Evolutionary conservation across 2,797 vertebrate species (phyloP).

Genomic region (Cyclura pinguis): DNA sequence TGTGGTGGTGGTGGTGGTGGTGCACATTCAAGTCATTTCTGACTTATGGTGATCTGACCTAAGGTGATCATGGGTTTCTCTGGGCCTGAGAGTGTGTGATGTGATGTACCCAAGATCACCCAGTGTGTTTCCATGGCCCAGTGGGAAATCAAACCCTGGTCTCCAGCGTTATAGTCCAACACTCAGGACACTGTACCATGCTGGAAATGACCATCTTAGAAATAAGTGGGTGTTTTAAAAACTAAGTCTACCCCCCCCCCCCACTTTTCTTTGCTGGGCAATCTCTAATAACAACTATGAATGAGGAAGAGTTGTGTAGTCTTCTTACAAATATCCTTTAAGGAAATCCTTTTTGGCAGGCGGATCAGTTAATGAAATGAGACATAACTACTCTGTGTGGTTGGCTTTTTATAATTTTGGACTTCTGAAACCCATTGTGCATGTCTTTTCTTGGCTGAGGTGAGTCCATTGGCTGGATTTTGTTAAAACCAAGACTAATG

Average conservation of each 20-base stretch:
- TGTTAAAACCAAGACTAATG: background rate
- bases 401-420: conserved; percentile 14
- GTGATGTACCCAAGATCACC: too few species aligned
- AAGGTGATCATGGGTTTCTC: too few species aligned
- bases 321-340: conserved; percentile 55
- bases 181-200: too few species aligned
- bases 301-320: conserved; percentile 38
- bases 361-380: conserved; percentile 70
- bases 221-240: conserved; percentile 16
- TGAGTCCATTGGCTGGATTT: background rate
- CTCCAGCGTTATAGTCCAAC: too few species aligned
- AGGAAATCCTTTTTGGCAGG: conserved; percentile 67
- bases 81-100: too few species aligned
- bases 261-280: conserved; percentile 5
- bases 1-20: too few species aligned
- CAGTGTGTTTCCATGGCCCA: too few species aligned
- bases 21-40: too few species aligned
- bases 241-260: background rate
- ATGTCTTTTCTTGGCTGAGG: conserved; percentile 48
- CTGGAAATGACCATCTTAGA: conserved; percentile 10
- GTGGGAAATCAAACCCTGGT: too few species aligned
- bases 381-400: conserved; percentile 64
- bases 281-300: conserved; percentile 32
- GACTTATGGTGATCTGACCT: too few species aligned
- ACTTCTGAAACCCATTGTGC: background rate